Percentiles rank a stretch among this genome's conserved stretches.
phyloP scores from a whole-genome alignment of 2,888 invertebrate genomes.

The Ellobium chinense region DNA sequence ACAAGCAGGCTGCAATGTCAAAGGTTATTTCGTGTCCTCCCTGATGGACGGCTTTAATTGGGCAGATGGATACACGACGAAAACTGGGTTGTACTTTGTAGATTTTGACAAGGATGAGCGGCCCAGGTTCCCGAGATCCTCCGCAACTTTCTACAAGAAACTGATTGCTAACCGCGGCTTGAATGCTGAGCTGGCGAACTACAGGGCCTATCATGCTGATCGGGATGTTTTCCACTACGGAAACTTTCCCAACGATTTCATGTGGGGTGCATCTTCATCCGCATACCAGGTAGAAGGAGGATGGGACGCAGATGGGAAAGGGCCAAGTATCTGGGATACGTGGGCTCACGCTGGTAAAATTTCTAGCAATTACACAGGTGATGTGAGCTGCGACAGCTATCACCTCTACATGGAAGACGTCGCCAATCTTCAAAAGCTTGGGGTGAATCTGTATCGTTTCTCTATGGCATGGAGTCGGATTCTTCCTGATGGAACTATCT shows the following conservation, averaged over 20 bases:
- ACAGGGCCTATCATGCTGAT: slow-evolving; percentile 48
- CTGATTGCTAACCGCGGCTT: slow-evolving; percentile 64
- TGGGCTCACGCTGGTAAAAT: slow-evolving; percentile 83
- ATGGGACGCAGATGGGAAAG: slow-evolving; percentile 81
- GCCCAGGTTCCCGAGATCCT: slow-evolving; percentile 85
- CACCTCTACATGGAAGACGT: slow-evolving; percentile 84
- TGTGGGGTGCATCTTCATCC: slow-evolving; percentile 79
- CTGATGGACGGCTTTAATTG: slow-evolving; percentile 91
- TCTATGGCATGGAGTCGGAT: slow-evolving; percentile 86
- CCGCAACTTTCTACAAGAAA: slow-evolving; percentile 76
- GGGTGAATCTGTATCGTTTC: slow-evolving; percentile 79
- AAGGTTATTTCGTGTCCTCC: slow-evolving; percentile 88
- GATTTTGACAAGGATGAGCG: slow-evolving; percentile 85
- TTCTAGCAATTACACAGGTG: slow-evolving; percentile 83
- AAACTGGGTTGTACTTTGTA: slow-evolving; percentile 86
- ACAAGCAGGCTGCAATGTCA: slow-evolving; percentile 70
- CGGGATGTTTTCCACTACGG: slow-evolving; percentile 58
- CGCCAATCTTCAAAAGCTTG: slow-evolving; percentile 81
- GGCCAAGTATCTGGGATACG: slow-evolving; percentile 81
- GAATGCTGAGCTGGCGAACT: slow-evolving; percentile 31
- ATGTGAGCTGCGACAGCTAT: slow-evolving; percentile 85
- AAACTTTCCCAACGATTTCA: slow-evolving; percentile 58
- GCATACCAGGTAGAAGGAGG: slow-evolving; percentile 84
- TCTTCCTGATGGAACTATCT: slow-evolving; percentile 83
- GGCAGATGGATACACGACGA: slow-evolving; percentile 86